Conservation (phyloP, 2,113 vertebrate species). For the Struthio camelus region DNA sequence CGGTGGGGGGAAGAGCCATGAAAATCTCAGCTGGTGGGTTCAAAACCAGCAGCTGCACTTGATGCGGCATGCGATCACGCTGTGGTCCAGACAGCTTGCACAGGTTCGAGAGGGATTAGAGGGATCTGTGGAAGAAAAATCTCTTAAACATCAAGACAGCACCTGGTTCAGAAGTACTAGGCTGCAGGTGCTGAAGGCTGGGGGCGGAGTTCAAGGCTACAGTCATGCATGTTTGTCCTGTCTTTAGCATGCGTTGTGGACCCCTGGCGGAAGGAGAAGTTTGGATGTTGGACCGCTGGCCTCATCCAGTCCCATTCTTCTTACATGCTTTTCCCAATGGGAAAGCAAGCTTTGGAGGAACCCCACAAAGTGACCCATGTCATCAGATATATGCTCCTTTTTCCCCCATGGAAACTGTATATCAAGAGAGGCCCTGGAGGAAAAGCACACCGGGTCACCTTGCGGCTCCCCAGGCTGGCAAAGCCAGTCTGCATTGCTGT, state of each 20-base stretch:
- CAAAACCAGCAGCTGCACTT: accelerated
- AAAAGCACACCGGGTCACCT: not conserved
- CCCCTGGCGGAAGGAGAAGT: not conserved
- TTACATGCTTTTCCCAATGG: not conserved
- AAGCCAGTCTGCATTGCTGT: accelerated
- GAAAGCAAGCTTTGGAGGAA: not conserved
- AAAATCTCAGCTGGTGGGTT: not conserved
- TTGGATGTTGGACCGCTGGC: not conserved
- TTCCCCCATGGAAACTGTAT: not conserved
- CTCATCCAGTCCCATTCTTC: not conserved
- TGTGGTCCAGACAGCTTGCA: not conserved
- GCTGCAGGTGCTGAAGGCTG: not conserved
- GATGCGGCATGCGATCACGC: not conserved
- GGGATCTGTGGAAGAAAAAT: not conserved
- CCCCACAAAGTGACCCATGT: not conserved
- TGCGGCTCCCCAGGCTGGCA: not conserved
- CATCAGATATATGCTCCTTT: not conserved
- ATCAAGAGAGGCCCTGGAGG: not conserved
- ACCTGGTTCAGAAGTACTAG: not conserved
- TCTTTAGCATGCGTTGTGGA: accelerated
- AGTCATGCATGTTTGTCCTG: not conserved
- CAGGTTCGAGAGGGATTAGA: not conserved
- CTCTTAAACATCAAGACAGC: not conserved
- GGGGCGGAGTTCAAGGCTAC: not conserved
- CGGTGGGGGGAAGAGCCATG: not conserved